Evolutionary conservation across 2,888 invertebrate species (phyloP).

Genomic region (Phragmatobia fuliginosa): DNA sequence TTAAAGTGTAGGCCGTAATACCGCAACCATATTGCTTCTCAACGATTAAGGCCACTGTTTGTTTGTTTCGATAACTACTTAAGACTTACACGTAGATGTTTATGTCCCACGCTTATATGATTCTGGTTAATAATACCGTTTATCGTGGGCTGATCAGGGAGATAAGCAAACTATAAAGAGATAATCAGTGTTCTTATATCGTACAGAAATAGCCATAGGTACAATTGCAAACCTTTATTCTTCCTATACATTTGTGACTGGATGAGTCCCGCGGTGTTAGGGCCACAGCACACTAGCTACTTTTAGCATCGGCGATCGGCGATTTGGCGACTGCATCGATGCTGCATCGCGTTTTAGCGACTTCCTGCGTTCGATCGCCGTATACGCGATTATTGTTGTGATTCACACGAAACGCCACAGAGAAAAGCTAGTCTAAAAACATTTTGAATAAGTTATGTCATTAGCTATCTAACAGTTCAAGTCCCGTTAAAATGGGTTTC

Average conservation of each 20-base stretch:
- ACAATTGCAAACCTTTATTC: background rate
- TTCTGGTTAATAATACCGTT: background rate
- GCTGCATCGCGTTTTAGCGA: no score
- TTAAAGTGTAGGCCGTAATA: constrained; percentile 58
- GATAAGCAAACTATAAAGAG: background rate
- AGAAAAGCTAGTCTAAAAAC: no score
- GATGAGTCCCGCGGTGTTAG: no score
- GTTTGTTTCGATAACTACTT: background rate
- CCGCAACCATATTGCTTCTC: constrained; percentile 10
- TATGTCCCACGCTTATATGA: background rate
- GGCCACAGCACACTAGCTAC: no score
- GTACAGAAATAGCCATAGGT: background rate
- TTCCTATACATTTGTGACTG: background rate
- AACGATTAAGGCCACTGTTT: constrained; percentile 4
- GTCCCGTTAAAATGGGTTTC: no score
- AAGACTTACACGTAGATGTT: background rate
- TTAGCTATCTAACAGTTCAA: no score
- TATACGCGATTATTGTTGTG: no score
- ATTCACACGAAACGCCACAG: no score
- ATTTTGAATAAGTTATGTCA: no score
- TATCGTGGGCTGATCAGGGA: background rate
- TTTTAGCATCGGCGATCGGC: no score
- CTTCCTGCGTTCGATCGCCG: no score
- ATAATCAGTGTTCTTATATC: background rate
- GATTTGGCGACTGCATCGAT: no score